phyloP scores from a whole-genome alignment of 1,140 invertebrate genomes.

The roundworm (Caenorhabditis elegans) region DNA sequence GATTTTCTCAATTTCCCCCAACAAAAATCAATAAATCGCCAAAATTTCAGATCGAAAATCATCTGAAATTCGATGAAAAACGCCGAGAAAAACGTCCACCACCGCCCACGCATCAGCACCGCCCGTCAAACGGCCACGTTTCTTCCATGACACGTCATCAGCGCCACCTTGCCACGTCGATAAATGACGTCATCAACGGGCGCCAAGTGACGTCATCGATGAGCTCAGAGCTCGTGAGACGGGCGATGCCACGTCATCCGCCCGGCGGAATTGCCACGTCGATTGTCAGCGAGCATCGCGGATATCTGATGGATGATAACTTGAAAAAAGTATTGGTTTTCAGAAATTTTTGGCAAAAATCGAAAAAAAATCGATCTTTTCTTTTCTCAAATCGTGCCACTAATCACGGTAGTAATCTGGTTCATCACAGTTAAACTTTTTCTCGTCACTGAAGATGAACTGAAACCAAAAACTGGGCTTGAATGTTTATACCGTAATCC shows the following conservation, averaged over 20 bases:
- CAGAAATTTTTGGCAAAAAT: not conserved
- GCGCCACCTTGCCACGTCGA: not conserved
- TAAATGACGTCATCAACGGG: not conserved
- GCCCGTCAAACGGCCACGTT: too few species aligned
- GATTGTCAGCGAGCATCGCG: not conserved
- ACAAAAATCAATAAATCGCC: not conserved
- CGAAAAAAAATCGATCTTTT: too few species aligned
- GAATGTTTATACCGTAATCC: too few species aligned
- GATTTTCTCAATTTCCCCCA: too few species aligned
- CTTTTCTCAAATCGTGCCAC: not conserved
- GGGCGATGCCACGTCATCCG: not conserved
- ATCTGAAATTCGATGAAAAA: not conserved
- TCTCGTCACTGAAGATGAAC: too few species aligned
- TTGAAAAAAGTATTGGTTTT: not conserved
- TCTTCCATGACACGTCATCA: not conserved
- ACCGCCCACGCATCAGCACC: not conserved
- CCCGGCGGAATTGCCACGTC: not conserved
- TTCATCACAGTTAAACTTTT: too few species aligned
- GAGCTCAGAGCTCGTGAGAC: not conserved
- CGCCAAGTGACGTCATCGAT: not conserved
- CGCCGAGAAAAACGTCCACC: not conserved
- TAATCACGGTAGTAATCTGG: not conserved
- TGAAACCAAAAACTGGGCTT: too few species aligned
- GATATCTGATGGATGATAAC: not conserved
- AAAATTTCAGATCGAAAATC: not conserved